Percentiles rank a stretch among this genome's conserved stretches.
Evolutionary conservation across 2,797 vertebrate species (phyloP).

Genomic region (Menidia menidia): DNA sequence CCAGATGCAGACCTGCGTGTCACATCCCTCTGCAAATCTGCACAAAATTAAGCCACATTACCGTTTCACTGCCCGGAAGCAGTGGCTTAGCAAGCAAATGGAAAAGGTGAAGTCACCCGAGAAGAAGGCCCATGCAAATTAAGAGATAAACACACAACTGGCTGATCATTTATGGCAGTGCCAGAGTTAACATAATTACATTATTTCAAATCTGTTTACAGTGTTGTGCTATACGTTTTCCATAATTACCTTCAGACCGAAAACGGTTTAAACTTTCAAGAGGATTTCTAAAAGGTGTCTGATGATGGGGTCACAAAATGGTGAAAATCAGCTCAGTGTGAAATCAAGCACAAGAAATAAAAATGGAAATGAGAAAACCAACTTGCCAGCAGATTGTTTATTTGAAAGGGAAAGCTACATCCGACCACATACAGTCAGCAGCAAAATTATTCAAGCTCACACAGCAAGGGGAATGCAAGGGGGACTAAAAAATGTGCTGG

Average conservation of each 20-base stretch:
- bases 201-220: slow-evolving; percentile 35
- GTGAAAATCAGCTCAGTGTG: neutral
- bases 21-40: slow-evolving; percentile 29
- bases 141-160: slow-evolving; percentile 47
- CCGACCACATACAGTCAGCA: neutral
- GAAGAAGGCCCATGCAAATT: slow-evolving; percentile 42
- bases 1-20: slow-evolving; percentile 55
- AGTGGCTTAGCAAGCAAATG: slow-evolving; percentile 54
- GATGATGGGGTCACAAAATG: neutral
- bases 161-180: slow-evolving; percentile 29
- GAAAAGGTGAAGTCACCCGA: slow-evolving; percentile 38
- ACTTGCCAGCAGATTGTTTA: neutral
- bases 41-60: slow-evolving; percentile 53
- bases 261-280: neutral
- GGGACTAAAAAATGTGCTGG: neutral
- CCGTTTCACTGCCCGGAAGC: slow-evolving; percentile 50
- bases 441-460: neutral
- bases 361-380: neutral
- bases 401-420: neutral
- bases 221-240: slow-evolving; percentile 25
- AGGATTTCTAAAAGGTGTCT: neutral
- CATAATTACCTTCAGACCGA: slow-evolving; percentile 14
- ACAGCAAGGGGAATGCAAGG: neutral
- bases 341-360: neutral
- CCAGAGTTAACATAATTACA: slow-evolving; percentile 29